Base-by-base conservation (phyloP, 2,797 vertebrate genomes). In the Rhinella marina region DNA sequence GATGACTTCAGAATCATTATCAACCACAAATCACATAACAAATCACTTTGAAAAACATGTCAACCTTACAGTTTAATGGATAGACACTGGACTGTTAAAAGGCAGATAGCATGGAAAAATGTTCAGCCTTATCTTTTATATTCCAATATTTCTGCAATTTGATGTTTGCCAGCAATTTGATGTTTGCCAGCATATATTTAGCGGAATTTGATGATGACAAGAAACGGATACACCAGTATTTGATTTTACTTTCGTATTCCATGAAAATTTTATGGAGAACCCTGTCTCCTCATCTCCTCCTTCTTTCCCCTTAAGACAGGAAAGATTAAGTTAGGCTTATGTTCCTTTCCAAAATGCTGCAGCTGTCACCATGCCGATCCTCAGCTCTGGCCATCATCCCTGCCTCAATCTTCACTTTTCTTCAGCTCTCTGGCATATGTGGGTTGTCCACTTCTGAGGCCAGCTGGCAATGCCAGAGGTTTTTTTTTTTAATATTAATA, bases 401-500 rank as follows among this genome's bases (percentile, higher is more conserved):
- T 82, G 54, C 79, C 41, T 82, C 80, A 27, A 57, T 88, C 50
- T 29, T 85, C 27, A 59, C 66, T 81, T 81, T 25, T 10, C 76
- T 57, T 72, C 56, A 77, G 27, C 59, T 86, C 72, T 77, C 50
- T 64, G 80, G 80, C 84, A 86, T 89, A 89, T 82, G 88, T 52
- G 57, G 64, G 61, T 21, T 78, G 29, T 82, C 86, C 57, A 70
- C 56, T 57, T 68, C 52, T 66, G 27, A 85, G 72, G 79, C 88
- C 88, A 86, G 80, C 80, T 89, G 88, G 88, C 88, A 76, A 56
- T 27, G 77, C 81, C 57, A 78, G 13, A 68, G 61, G 50, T 78
- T 86, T 83, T 81, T 82, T 86, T 29, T 76, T 82, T 48, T 61
- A 83, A 86, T 78, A 89, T 86, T 82, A 78, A 89, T 77, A 78